Conservation (phyloP, 2,888 invertebrate species). For the Trachelus iudaicus region DNA sequence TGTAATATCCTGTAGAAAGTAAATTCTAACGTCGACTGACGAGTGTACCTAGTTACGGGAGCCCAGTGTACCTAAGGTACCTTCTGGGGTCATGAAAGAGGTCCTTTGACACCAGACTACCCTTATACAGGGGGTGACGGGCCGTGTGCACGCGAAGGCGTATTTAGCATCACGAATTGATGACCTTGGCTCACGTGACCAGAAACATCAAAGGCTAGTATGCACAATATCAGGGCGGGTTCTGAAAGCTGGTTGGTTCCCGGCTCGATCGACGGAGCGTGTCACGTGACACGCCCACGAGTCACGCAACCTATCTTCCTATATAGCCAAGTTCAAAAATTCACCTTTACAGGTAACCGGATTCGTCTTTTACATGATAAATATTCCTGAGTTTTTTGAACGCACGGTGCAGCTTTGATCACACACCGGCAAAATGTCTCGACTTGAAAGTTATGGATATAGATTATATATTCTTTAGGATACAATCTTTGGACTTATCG, state of each 20-base stretch:
- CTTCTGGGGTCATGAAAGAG: neutral
- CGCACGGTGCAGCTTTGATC: neutral
- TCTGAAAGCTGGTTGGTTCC: slow-evolving; percentile 58
- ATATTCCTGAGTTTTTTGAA: neutral
- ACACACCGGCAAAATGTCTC: neutral
- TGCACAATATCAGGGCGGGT: slow-evolving; percentile 41
- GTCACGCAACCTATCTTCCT: slow-evolving; percentile 51
- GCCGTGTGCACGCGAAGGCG: slow-evolving; percentile 55
- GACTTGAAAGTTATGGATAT: neutral
- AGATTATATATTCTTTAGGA: neutral
- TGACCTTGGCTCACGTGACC: slow-evolving; percentile 52
- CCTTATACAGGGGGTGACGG: slow-evolving; percentile 15
- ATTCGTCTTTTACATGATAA: neutral
- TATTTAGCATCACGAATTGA: slow-evolving; percentile 59
- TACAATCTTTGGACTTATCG: neutral
- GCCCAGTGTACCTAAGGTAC: neutral
- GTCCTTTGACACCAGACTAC: slow-evolving; percentile 1
- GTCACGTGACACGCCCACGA: slow-evolving; percentile 60
- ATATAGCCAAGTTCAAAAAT: slow-evolving; percentile 6
- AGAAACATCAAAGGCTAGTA: slow-evolving; percentile 49
- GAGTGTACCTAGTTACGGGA: neutral
- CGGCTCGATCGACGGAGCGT: slow-evolving; percentile 51
- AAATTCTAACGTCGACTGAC: neutral
- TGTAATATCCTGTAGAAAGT: neutral
- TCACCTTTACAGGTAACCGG: neutral